Percentiles rank a stretch among this genome's conserved stretches.
phyloP scores from a whole-genome alignment of 1,140 invertebrate species.

The Drosophila ficusphila region DNA sequence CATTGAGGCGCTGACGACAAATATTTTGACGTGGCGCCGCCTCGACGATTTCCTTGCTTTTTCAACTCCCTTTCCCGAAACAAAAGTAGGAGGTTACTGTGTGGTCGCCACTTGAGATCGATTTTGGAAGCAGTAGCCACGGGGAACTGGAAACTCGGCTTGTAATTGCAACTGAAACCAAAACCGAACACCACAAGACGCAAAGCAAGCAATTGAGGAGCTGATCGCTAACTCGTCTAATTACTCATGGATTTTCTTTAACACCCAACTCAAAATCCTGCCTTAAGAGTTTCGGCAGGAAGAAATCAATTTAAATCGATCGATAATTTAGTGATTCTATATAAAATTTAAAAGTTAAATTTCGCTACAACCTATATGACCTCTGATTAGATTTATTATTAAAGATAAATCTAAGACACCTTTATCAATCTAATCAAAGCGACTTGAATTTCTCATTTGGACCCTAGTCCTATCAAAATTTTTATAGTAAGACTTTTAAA shows the following conservation, averaged over 20 bases:
- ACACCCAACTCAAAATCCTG: neutral
- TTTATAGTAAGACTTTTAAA: too few relatives aligned
- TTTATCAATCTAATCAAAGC: neutral
- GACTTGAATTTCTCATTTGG: neutral
- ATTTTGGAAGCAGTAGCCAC: slow-evolving; percentile 52
- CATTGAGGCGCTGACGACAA: slow-evolving; percentile 75
- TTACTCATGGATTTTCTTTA: neutral
- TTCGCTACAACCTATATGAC: too few relatives aligned
- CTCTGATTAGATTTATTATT: too few relatives aligned
- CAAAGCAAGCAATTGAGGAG: slow-evolving; percentile 15
- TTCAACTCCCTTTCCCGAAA: slow-evolving; percentile 7
- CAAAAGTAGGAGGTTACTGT: slow-evolving; percentile 44
- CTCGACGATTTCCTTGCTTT: slow-evolving; percentile 22
- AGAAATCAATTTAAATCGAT: slow-evolving; percentile 18
- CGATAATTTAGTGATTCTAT: too few relatives aligned
- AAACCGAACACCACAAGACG: slow-evolving; percentile 20
- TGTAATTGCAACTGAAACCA: slow-evolving; percentile 33
- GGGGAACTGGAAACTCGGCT: slow-evolving; percentile 16
- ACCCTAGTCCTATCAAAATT: neutral
- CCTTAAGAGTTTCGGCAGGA: neutral
- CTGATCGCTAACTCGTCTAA: neutral
- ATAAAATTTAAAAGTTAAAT: too few relatives aligned
- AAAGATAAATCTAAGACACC: too few relatives aligned
- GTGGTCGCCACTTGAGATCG: slow-evolving; percentile 73
- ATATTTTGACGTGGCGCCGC: slow-evolving; percentile 77